These are phyloP conservation scores for Arrhamphus sclerolepis DNA, from an alignment of 2,797 vertebrate species.

Conservation along the genomic window DNA sequence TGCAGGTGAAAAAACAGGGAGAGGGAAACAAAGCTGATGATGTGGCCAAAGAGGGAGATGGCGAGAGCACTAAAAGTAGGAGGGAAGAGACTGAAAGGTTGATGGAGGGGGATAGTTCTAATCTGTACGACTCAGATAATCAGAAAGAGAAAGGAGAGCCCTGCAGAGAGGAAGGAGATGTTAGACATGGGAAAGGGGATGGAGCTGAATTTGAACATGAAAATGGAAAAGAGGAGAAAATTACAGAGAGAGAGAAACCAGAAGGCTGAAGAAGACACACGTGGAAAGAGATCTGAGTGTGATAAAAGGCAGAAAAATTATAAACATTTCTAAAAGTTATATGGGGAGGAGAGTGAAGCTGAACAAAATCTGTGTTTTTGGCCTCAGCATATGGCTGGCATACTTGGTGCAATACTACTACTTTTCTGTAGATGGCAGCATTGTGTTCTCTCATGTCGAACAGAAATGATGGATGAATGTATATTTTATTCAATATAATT, in stretches of 20 bases:
- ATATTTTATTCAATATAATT: too few relatives aligned
- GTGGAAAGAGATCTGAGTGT: not conserved
- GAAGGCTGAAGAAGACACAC: slow-evolving; percentile 10
- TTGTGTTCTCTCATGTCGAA: not conserved
- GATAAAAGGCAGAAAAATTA: slow-evolving; percentile 3
- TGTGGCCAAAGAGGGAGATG: slow-evolving; percentile 58
- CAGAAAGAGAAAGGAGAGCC: slow-evolving; percentile 19
- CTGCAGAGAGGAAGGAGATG: slow-evolving; percentile 27
- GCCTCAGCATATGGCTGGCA: not conserved
- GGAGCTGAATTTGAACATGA: slow-evolving; percentile 53
- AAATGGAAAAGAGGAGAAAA: slow-evolving; percentile 18
- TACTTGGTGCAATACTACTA: slow-evolving; percentile 1
- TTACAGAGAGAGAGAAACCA: slow-evolving; percentile 17
- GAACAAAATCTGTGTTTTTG: not conserved
- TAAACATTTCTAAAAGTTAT: not conserved
- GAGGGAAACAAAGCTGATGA: slow-evolving; percentile 30
- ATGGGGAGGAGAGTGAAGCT: not conserved
- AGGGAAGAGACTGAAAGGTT: slow-evolving; percentile 49
- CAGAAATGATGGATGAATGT: too few relatives aligned
- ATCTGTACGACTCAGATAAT: slow-evolving; percentile 6
- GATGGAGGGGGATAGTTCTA: slow-evolving; percentile 27
- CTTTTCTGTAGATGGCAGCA: slow-evolving; percentile 38
- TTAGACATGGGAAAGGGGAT: slow-evolving; percentile 57
- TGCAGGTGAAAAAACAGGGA: slow-evolving; percentile 17
- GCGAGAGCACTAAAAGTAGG: slow-evolving; percentile 61